Evolutionary conservation across 2,113 vertebrate genomes (phyloP).

Genomic region (Sapajus apella): DNA sequence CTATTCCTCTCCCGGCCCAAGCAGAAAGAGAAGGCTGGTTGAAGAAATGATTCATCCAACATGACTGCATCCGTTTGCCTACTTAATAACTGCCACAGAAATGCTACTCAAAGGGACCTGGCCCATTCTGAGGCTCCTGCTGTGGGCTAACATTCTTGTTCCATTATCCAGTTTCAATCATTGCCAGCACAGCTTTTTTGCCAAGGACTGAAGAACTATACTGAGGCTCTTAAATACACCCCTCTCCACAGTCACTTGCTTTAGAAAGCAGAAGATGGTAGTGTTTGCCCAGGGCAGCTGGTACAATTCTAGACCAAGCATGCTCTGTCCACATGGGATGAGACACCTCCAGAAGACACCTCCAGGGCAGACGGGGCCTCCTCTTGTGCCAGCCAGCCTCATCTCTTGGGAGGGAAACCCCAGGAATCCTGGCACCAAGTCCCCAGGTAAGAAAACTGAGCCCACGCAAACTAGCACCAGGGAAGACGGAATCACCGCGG

Average conservation of each 20-base stretch:
- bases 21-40: not conserved
- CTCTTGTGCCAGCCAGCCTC: not conserved
- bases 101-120: accelerated
- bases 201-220: not conserved
- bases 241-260: not conserved
- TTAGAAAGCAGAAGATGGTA: accelerated
- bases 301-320: not conserved
- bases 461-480: accelerated
- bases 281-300: not conserved
- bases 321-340: too few relatives aligned
- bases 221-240: not conserved
- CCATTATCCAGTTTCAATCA: not conserved
- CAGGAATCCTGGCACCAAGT: not conserved
- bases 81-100: not conserved
- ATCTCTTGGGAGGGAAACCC: not conserved
- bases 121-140: not conserved
- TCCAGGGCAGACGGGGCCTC: not conserved
- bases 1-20: not conserved
- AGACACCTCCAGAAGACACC: not conserved
- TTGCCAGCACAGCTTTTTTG: not conserved
- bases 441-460: not conserved
- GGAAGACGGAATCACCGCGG: accelerated
- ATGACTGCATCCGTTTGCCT: too few relatives aligned
- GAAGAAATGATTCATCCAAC: not conserved
- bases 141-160: not conserved